phyloP scores from a whole-genome alignment of 2,888 invertebrate genomes.

The Orthosia gracilis region DNA sequence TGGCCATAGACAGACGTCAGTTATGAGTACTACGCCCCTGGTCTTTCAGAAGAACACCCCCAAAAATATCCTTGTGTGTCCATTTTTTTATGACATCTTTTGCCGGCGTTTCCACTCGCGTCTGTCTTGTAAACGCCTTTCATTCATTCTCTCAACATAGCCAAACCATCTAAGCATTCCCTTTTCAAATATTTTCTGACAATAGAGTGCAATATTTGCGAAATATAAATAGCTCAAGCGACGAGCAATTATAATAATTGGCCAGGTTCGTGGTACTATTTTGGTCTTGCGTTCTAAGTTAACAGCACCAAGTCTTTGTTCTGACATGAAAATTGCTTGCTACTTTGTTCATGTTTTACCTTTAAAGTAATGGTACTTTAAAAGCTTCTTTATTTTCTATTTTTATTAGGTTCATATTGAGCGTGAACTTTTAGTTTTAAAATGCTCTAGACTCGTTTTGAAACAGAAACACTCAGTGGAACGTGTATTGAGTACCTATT shows the following conservation, averaged over 20 bases:
- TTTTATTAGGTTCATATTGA: background rate
- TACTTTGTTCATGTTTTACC: background rate
- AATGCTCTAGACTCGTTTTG: background rate
- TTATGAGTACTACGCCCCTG: too few species aligned
- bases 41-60: too few species aligned
- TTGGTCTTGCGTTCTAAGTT: slow-evolving; percentile 14
- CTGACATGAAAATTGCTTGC: slow-evolving; percentile 41
- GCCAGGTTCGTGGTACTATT: slow-evolving; percentile 6
- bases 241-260: slow-evolving; percentile 53
- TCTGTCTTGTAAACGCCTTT: too few species aligned
- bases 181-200: background rate
- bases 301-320: slow-evolving; percentile 41
- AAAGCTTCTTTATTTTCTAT: background rate
- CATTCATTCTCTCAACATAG: too few species aligned
- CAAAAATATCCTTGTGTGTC: too few species aligned
- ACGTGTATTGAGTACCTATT: too few species aligned
- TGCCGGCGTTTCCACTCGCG: too few species aligned
- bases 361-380: slow-evolving; percentile 10
- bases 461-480: background rate
- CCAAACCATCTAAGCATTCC: too few species aligned
- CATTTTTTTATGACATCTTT: too few species aligned
- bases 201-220: background rate
- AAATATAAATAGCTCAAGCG: slow-evolving; percentile 10
- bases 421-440: background rate
- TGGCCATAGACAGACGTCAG: too few species aligned